Percentiles rank a stretch among this genome's conserved stretches.
Evolutionary conservation across 2,888 invertebrate species (phyloP).

Genomic region (Pollenia amentaria): DNA sequence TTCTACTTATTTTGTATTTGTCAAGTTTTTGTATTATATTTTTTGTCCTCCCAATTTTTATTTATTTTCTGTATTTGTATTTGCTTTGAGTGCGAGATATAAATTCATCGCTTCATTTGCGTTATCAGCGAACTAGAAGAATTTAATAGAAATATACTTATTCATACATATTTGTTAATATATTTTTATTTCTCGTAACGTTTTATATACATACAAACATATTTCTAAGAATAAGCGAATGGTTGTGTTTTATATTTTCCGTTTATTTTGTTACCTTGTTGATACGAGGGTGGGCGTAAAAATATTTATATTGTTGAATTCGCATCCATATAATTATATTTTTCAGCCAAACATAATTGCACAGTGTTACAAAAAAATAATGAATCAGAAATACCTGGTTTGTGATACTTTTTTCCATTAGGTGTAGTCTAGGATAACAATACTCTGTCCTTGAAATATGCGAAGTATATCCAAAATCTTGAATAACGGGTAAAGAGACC

Average conservation of each 20-base stretch:
- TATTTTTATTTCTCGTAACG: constrained; percentile 31
- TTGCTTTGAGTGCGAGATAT: constrained; percentile 64
- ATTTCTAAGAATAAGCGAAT: constrained; percentile 41
- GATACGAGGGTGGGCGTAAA: not conserved
- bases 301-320: too few species aligned
- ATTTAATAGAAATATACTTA: constrained; percentile 74
- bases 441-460: too few species aligned
- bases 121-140: constrained; percentile 74
- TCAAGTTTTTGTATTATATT: constrained; percentile 40
- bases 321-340: too few species aligned
- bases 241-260: not conserved
- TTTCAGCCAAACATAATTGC: too few species aligned
- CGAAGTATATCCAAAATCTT: too few species aligned
- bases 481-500: too few species aligned
- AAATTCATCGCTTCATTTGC: constrained; percentile 76
- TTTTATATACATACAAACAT: constrained; percentile 18
- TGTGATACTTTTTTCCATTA: too few species aligned
- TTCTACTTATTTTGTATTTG: constrained; percentile 53
- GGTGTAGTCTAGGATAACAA: too few species aligned
- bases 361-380: too few species aligned
- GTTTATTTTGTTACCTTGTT: not conserved
- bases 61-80: constrained; percentile 46
- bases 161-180: constrained; percentile 26
- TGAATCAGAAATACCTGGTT: too few species aligned
- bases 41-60: constrained; percentile 14